Base-by-base conservation (phyloP, 1,140 invertebrate genomes). In the Kradibia gibbosae region DNA sequence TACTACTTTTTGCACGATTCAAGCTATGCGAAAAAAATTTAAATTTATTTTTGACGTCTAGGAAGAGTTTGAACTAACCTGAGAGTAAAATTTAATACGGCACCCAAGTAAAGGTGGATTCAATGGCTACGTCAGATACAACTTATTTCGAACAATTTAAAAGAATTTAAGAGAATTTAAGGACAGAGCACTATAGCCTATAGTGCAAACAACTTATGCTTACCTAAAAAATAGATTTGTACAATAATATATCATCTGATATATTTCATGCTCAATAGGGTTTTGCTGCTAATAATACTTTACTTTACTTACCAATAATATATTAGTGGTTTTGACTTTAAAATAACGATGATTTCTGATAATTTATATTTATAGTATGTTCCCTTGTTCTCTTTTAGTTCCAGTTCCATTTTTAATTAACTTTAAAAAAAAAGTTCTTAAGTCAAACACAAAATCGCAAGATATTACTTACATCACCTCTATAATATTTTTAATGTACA, bases 51-150 rank as follows among this genome's bases (percentile, higher is more conserved):
- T 78, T 78, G 65, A 55, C 50, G 45, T 71, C 48, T 55, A 11
- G 34, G 31, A 36, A 67, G 60, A 76, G 57, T 76, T 39, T 62
- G 36, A 76, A 62, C n/a, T n/a, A 55, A 73, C 48, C 71, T 11
- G 48, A 65, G 48, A 78, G 77, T 71, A 48, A 78, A 78, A 78
- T 71, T 78, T 78, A 78, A 78, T 78, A 78, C 34, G 20, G 31
- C 42, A 70, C 0, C 15, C 62, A 34, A 65, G 60, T 34, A 28
- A 45, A 65, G 74, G 4, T 45, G 31, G 39, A 65, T 77, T 65
- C 55, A 45, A 65, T 15, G 53, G 55, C 48, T 77, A 65, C 13
- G 34, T 76, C 36, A 31, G n/a, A 62, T 62, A 45, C 55, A 42
- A 45, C 74, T 57, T 7, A 39, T n/a, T 60, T 75, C 11, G 60